Evolutionary conservation across 2,113 vertebrate genomes (phyloP), one percentile per base, ranked within the genome.

Genomic region (Epinephelus moara): DNA sequence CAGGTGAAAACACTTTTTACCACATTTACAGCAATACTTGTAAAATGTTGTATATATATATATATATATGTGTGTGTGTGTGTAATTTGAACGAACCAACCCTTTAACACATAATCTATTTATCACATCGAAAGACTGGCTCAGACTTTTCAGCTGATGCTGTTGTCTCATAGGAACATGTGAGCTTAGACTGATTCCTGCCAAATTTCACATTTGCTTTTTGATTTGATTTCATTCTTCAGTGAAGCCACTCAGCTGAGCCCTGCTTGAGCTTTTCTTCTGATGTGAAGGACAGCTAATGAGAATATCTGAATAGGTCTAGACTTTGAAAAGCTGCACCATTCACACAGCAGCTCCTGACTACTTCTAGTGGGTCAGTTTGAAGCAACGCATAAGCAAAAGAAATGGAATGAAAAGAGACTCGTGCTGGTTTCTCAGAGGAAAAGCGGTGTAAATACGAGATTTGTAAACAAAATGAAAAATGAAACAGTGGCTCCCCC

Each of bases 401-500:
- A 70, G 17, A 19, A 73, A 67, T 14, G 18, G 6, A 82, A 53
- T 19, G 60, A n/a, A 73, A 37, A 69, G 57, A 57, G 11, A 33
- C 5, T 14, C 6, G 0, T 18, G 66, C 21, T 2, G 45, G 3
- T 45, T 71, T 61, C 73, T 87, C 72, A 13, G 37, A 68, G 57
- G 60, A 63, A 14, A 47, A 21, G 4, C 1, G 17, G 1, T 1
- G 62, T 62, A 72, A 89, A 88, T 73, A 70, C 0, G 12, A 81
- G 80, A 88, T 67, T 88, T 89, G 87, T 90, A 81, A 90, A 91
- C 88, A 91, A 89, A 91, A 85, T 40, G 78, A 64, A 55, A 74
- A 70, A 85, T 82, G 47, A 84, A 77, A 69, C 47, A 1, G 33
- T 3, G 11, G 55, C 47, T 9, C 40, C 8, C 57, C 75, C 33